These are phyloP conservation scores for Meiosimyza decipiens DNA, from an alignment of 2,888 invertebrate species.

Conservation along the genomic window DNA sequence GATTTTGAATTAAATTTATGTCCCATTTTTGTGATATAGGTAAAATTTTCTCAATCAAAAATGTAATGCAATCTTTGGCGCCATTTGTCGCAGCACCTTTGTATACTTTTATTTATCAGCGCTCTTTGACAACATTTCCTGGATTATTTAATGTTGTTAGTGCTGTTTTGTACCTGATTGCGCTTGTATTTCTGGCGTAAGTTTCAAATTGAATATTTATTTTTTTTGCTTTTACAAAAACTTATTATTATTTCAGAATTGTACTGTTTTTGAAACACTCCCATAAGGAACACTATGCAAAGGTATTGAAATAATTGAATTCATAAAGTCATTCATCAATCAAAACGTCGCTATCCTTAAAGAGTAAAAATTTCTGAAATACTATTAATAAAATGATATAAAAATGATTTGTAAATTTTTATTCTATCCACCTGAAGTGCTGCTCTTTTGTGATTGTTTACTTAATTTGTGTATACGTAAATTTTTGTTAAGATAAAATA, in stretches of 20 bases:
- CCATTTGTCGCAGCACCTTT: conserved; percentile 73
- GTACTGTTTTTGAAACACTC: conserved; percentile 57
- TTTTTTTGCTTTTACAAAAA: background rate
- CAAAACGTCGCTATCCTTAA: background rate
- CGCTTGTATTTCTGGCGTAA: conserved; percentile 58
- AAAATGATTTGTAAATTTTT: no score
- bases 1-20: background rate
- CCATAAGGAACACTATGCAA: conserved; percentile 56
- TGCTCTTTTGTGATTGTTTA: no score
- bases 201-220: conserved; percentile 38
- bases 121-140: conserved; percentile 70
- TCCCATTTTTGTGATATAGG: conserved; percentile 61
- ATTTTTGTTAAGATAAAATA: no score
- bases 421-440: no score
- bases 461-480: no score
- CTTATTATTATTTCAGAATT: conserved; percentile 46
- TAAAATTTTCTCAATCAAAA: conserved; percentile 77
- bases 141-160: conserved; percentile 72
- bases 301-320: conserved; percentile 52
- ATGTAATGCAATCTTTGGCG: conserved; percentile 73
- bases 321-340: background rate
- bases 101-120: conserved; percentile 74
- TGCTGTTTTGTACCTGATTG: conserved; percentile 65
- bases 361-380: background rate
- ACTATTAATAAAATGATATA: background rate